Conservation (phyloP, 2,888 invertebrate genomes). For the Hoplodrina ambigua region DNA sequence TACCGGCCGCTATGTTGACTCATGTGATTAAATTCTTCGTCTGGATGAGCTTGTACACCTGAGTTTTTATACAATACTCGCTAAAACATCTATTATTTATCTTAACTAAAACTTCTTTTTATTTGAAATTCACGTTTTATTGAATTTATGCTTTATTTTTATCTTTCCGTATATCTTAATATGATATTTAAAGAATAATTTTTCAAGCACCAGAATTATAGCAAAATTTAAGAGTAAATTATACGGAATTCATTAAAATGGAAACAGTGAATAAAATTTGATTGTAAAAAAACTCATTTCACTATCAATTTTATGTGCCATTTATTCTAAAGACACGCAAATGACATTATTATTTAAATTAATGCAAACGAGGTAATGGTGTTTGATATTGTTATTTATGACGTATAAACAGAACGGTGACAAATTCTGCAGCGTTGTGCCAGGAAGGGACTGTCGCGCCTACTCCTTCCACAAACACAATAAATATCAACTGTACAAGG, state of each 20-base stretch:
- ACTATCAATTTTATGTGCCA: slow-evolving; percentile 56
- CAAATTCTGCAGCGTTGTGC: slow-evolving; percentile 75
- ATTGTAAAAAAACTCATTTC: slow-evolving; percentile 57
- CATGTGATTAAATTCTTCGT: slow-evolving; percentile 87
- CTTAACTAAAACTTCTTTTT: not conserved
- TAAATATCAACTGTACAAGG: slow-evolving; percentile 81
- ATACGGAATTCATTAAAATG: slow-evolving; percentile 55
- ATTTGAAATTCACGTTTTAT: slow-evolving; percentile 28
- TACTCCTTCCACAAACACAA: slow-evolving; percentile 76
- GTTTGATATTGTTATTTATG: slow-evolving; percentile 65
- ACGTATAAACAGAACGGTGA: slow-evolving; percentile 67
- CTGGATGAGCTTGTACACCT: slow-evolving; percentile 73
- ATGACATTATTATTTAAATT: slow-evolving; percentile 62
- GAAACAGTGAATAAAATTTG: slow-evolving; percentile 50
- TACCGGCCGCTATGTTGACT: slow-evolving; percentile 82
- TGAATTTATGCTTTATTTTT: slow-evolving; percentile 61
- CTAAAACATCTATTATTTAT: slow-evolving; percentile 54
- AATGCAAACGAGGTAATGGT: slow-evolving; percentile 58
- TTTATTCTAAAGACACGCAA: slow-evolving; percentile 54
- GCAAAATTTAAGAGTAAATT: slow-evolving; percentile 54
- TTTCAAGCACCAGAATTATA: slow-evolving; percentile 38
- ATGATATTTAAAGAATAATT: slow-evolving; percentile 33
- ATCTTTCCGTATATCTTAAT: slow-evolving; percentile 42
- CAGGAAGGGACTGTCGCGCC: slow-evolving; percentile 73
- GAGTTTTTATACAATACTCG: slow-evolving; percentile 73